Conservation (phyloP, 2,797 vertebrate genomes). For the Pachyuromys duprasi region DNA sequence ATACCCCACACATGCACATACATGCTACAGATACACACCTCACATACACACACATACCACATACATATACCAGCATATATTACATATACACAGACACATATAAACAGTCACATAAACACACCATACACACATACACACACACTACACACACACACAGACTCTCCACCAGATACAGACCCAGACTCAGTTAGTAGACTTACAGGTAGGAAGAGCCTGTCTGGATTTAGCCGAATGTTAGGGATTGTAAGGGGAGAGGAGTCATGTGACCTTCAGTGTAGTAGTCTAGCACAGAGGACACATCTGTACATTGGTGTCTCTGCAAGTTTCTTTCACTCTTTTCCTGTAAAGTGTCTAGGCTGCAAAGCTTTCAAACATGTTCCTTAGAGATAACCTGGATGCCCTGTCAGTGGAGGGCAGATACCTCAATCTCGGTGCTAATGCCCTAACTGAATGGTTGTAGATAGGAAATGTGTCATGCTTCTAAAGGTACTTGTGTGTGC, state of each 20-base stretch:
- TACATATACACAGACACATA: not conserved
- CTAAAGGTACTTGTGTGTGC: not conserved
- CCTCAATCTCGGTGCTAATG: not conserved
- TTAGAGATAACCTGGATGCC: not conserved
- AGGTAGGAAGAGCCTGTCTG: not conserved
- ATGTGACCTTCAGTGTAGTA: not conserved
- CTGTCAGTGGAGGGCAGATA: not conserved
- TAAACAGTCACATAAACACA: no score
- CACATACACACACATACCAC: not conserved
- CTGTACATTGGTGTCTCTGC: not conserved
- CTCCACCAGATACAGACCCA: not conserved
- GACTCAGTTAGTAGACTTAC: not conserved
- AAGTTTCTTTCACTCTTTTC: no score
- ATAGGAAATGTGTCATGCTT: not conserved
- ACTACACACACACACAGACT: not conserved
- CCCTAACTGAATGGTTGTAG: not conserved
- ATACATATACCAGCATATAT: no score
- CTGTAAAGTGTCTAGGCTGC: not conserved
- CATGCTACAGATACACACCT: no score
- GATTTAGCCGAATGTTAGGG: not conserved
- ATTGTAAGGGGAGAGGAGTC: rapidly evolving
- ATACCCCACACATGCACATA: no score
- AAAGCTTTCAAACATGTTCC: not conserved
- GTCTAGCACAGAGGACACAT: not conserved
- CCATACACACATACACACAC: not conserved